Evolutionary conservation across 2,888 invertebrate species (phyloP).

Genomic region (Perizoma affinitatum): DNA sequence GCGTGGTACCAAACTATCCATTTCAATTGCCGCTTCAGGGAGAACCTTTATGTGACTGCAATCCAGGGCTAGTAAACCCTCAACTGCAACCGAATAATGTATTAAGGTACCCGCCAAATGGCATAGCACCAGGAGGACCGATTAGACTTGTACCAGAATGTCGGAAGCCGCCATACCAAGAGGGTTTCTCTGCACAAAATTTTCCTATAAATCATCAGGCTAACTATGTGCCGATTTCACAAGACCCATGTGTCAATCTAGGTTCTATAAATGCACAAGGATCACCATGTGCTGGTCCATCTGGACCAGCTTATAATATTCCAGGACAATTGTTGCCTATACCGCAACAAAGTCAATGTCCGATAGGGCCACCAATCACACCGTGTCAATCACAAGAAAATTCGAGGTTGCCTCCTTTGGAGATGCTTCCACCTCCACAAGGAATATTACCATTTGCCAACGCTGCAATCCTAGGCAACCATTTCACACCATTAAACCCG

Average conservation of each 20-base stretch:
- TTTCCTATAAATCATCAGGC: slow-evolving; percentile 9
- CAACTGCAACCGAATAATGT: slow-evolving; percentile 25
- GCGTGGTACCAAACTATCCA: slow-evolving; percentile 25
- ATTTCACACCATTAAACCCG: slow-evolving; percentile 17
- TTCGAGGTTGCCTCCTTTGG: slow-evolving; percentile 4
- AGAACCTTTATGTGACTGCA: slow-evolving; percentile 18
- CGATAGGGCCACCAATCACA: not conserved
- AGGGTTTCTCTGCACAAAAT: slow-evolving; percentile 5
- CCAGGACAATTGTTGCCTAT: not conserved
- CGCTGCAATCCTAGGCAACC: not conserved
- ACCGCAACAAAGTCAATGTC: slow-evolving; percentile 3
- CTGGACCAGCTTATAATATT: slow-evolving; percentile 1
- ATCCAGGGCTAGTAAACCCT: slow-evolving; percentile 5
- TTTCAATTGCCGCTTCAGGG: slow-evolving; percentile 18
- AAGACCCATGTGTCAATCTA: slow-evolving; percentile 5
- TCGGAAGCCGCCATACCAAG: slow-evolving; percentile 8
- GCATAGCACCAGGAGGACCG: slow-evolving; percentile 5
- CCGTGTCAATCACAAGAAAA: slow-evolving; percentile 10
- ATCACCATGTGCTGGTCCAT: not conserved
- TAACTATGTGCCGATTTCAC: slow-evolving; percentile 8
- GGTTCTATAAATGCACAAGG: not conserved
- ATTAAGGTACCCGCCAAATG: slow-evolving; percentile 15
- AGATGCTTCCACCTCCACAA: slow-evolving; percentile 9
- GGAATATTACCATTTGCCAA: slow-evolving; percentile 4
- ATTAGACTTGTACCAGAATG: slow-evolving; percentile 10